A percentile compares a stretch with the other conserved stretches of the same genome.
Evolutionary conservation across 2,888 invertebrate species (phyloP).

Genomic region (Mesorhabditis sp.): DNA sequence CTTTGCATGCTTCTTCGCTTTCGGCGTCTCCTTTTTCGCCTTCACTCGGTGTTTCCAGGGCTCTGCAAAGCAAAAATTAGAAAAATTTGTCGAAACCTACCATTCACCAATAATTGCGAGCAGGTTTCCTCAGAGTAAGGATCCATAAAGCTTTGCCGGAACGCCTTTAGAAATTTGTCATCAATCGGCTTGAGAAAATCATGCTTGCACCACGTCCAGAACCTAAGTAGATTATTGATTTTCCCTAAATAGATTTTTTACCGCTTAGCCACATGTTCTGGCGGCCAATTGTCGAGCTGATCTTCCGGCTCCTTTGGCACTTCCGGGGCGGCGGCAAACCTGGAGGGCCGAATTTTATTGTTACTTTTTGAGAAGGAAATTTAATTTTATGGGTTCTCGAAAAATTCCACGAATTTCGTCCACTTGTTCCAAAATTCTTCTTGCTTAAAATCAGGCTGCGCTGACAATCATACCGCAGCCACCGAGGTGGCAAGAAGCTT

Average conservation of each 20-base stretch:
- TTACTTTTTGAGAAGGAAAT: background rate
- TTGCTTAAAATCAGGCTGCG: background rate
- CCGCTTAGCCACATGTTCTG: constrained; percentile 13
- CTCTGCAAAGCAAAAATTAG: background rate
- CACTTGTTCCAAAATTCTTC: constrained; percentile 8
- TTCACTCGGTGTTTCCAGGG: background rate
- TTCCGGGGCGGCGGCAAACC: constrained; percentile 11
- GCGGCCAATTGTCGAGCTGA: constrained; percentile 24
- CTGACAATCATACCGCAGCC: too few species aligned
- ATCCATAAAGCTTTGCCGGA: background rate
- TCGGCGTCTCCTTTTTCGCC: background rate
- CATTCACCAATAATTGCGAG: background rate
- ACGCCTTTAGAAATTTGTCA: background rate
- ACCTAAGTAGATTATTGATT: constrained; percentile 12
- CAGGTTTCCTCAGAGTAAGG: background rate
- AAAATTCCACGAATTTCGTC: background rate
- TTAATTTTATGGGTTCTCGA: background rate
- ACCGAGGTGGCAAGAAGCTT: too few species aligned
- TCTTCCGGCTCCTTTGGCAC: constrained; percentile 22
- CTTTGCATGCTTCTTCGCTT: constrained; percentile 1
- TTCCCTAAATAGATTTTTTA: background rate
- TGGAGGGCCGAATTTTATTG: background rate
- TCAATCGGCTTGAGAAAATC: constrained; percentile 4
- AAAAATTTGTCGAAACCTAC: background rate
- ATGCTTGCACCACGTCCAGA: constrained; percentile 32